These are phyloP conservation scores for Maniola jurtina DNA, from an alignment of 1,140 invertebrate genomes.

Conservation along the genomic window DNA sequence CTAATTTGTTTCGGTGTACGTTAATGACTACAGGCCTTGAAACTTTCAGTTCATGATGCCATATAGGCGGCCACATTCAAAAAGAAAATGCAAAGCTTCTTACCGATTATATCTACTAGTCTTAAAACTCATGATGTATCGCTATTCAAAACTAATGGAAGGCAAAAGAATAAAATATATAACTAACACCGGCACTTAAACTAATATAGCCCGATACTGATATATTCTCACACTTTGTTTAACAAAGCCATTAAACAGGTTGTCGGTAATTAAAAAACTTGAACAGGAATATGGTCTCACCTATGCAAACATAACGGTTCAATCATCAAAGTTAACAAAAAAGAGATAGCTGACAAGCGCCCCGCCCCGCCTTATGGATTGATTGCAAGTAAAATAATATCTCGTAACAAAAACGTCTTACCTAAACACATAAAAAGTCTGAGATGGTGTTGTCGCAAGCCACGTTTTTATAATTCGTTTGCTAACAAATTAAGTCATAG, in stretches of 20 bases:
- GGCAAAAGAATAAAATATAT: neutral
- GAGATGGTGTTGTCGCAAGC: neutral
- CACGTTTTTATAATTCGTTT: neutral
- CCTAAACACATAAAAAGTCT: neutral
- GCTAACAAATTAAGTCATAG: neutral
- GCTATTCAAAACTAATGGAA: neutral
- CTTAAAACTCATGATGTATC: neutral
- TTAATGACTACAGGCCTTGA: too few species aligned
- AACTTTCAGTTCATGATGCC: too few species aligned
- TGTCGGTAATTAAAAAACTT: slow-evolving; percentile 22
- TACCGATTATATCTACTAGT: neutral
- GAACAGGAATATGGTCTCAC: slow-evolving; percentile 18
- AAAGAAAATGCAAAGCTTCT: neutral
- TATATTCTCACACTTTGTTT: slow-evolving; percentile 26
- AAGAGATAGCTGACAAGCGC: slow-evolving; percentile 12
- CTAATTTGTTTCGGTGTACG: too few species aligned
- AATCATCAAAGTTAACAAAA: slow-evolving; percentile 20
- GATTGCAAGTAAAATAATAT: slow-evolving; percentile 3
- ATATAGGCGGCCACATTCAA: too few species aligned
- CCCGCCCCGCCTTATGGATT: neutral
- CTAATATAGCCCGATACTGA: neutral
- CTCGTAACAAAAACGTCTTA: neutral
- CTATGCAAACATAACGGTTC: slow-evolving; percentile 17
- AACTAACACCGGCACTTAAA: neutral
- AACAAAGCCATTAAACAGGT: slow-evolving; percentile 18